Evolutionary conservation across 1,140 invertebrate genomes (phyloP), one percentile per base, ranked within the genome.

Genomic region (Melitaea cinxia): DNA sequence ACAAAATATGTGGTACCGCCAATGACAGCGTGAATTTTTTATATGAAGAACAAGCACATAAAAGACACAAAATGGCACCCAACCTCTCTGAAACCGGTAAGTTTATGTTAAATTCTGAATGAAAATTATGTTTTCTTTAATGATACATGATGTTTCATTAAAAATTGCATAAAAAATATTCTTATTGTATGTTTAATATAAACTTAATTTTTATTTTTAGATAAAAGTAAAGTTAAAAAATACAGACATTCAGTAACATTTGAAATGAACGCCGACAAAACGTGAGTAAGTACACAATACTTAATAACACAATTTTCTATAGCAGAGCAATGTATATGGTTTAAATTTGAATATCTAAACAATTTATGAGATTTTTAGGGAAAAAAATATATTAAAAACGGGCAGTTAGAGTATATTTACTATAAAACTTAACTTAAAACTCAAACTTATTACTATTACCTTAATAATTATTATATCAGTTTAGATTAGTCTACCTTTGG

Each of bases 231-330:
- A 42, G 24, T 15, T 3, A 58, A 53, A 17, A 30, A 5, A 28
- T 52, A 30, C 12, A 61, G 54, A 63, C 39, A 49, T 17, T n/a
- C 72, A 21, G 42, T 47, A 9, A 65, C 52, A 37, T 83, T 82
- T 42, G 82, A 83, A 62, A 70, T 72, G 2, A 58, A 65, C 56
- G 30, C 72, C 77, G 54, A 73, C 72, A 85, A 89, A 89, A 89
- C 85, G 87, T 89, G 81, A 89, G 87, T 89, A 84, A 89, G 87
- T 89, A 88, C 66, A 58, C 49, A 35, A 60, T 55, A 50, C 59
- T 45, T 64, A 37, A 37, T 37, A 5, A 45, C 39, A 45, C 2
- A n/a, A 39, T 15, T 39, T 15, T 9, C 9, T 12, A 33, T 33
- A 33, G 10, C 7, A 9, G 30, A 12, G 9, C 26, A 28, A 28